Conservation (phyloP, 1,140 invertebrate genomes). For the Araneus ventricosus region DNA sequence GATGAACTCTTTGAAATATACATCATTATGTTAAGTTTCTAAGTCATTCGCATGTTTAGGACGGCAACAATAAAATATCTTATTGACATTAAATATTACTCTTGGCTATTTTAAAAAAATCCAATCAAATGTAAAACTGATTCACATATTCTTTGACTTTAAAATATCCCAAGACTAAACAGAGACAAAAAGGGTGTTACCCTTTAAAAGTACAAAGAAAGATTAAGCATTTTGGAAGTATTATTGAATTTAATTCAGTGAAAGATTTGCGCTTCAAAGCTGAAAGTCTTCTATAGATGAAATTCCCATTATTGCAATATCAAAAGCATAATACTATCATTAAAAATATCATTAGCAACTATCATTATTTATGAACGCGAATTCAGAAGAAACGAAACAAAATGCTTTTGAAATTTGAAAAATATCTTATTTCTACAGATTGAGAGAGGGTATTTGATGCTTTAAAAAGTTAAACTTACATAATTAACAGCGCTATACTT, state of each 20-base stretch:
- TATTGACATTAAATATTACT: constrained; percentile 32
- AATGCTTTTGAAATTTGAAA: too few species aligned
- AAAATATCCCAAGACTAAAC: not conserved
- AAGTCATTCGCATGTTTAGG: constrained; percentile 32
- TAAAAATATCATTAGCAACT: not conserved
- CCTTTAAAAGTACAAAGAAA: not conserved
- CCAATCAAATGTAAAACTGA: constrained; percentile 28
- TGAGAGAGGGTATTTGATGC: too few species aligned
- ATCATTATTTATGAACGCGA: not conserved
- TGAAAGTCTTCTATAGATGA: not conserved
- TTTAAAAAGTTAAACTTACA: too few species aligned
- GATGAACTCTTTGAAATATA: constrained; percentile 50
- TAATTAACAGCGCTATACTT: too few species aligned
- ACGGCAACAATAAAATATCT: constrained; percentile 31
- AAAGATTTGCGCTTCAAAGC: not conserved
- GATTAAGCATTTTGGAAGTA: not conserved
- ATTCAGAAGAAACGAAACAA: too few species aligned
- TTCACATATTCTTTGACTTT: not conserved
- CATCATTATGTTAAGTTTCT: constrained; percentile 62
- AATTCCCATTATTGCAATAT: not conserved
- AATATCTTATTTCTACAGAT: too few species aligned
- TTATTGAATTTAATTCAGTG: not conserved
- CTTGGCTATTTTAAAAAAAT: not conserved
- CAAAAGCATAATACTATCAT: not conserved
- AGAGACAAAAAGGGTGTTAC: not conserved